phyloP scores from a whole-genome alignment of 1,140 invertebrate species.

The Lerema accius region DNA sequence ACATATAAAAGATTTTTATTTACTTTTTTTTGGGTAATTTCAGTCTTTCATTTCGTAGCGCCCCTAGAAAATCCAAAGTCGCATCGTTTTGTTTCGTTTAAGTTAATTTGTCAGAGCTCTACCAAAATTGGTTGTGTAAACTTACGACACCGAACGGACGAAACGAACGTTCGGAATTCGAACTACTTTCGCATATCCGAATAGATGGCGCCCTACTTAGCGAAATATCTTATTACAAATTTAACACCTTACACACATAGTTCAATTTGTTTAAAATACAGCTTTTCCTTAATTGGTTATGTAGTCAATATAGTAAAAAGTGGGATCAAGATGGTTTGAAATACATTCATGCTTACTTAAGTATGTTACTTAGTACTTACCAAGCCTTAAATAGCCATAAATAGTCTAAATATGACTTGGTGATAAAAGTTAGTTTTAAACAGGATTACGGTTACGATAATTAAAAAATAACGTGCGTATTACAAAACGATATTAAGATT shows the following conservation, averaged over 20 bases:
- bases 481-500: too few relatives aligned
- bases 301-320: too few relatives aligned
- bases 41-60: too few relatives aligned
- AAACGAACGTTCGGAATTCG: slow-evolving; percentile 60
- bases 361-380: too few relatives aligned
- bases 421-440: slow-evolving; percentile 22
- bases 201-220: slow-evolving; percentile 57
- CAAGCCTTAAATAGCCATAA: slow-evolving; percentile 8
- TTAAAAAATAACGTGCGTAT: too few relatives aligned
- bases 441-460: slow-evolving; percentile 16
- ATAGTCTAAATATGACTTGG: slow-evolving; percentile 23
- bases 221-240: slow-evolving; percentile 39
- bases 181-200: slow-evolving; percentile 69
- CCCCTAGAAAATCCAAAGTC: too few relatives aligned
- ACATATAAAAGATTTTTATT: too few relatives aligned
- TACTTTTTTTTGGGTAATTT: too few relatives aligned
- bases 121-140: slow-evolving; percentile 43
- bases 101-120: slow-evolving; percentile 48
- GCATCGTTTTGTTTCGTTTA: slow-evolving; percentile 27
- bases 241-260: slow-evolving; percentile 4
- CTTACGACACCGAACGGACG: slow-evolving; percentile 68
- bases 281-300: too few relatives aligned
- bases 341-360: too few relatives aligned
- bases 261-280: slow-evolving; percentile 9
- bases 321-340: too few relatives aligned